phyloP scores from a whole-genome alignment of 2,888 invertebrate species.

The Stenoptilia bipunctidactyla region DNA sequence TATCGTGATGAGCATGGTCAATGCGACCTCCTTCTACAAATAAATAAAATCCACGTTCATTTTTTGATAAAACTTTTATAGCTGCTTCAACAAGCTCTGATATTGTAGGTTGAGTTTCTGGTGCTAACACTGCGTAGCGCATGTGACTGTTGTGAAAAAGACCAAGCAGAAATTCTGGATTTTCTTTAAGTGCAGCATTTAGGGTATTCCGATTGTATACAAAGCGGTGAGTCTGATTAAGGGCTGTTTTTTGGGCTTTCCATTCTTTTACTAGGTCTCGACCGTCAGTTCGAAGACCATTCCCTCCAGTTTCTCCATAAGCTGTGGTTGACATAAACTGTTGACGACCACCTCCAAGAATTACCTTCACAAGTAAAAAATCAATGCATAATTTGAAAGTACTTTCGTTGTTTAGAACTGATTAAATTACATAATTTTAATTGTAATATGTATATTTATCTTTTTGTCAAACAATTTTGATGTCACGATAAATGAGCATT shows the following conservation, averaged over 20 bases:
- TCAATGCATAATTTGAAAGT: not conserved
- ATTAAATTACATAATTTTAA: not conserved
- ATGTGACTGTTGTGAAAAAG: slow-evolving; percentile 74
- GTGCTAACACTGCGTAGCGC: slow-evolving; percentile 69
- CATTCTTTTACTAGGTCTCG: slow-evolving; percentile 77
- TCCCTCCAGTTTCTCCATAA: slow-evolving; percentile 57
- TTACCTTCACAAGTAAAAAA: slow-evolving; percentile 46
- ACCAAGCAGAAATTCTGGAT: slow-evolving; percentile 74
- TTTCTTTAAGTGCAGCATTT: slow-evolving; percentile 31
- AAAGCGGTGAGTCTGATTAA: slow-evolving; percentile 45
- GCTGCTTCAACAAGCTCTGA: slow-evolving; percentile 50
- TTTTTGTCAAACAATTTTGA: too few relatives aligned
- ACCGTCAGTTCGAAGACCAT: slow-evolving; percentile 65
- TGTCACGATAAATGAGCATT: too few relatives aligned
- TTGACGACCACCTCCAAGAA: slow-evolving; percentile 79
- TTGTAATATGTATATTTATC: too few relatives aligned
- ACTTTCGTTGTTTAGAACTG: not conserved
- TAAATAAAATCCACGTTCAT: slow-evolving; percentile 71
- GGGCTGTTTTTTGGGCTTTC: slow-evolving; percentile 51
- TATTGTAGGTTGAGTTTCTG: slow-evolving; percentile 35
- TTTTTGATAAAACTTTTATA: slow-evolving; percentile 63
- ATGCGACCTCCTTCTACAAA: slow-evolving; percentile 75
- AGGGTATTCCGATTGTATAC: slow-evolving; percentile 73
- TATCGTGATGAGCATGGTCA: slow-evolving; percentile 72
- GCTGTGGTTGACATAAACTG: slow-evolving; percentile 69